These are phyloP conservation scores for Pachypanchax playfairii DNA, from an alignment of 2,113 vertebrate genomes.

Conservation along the genomic window DNA sequence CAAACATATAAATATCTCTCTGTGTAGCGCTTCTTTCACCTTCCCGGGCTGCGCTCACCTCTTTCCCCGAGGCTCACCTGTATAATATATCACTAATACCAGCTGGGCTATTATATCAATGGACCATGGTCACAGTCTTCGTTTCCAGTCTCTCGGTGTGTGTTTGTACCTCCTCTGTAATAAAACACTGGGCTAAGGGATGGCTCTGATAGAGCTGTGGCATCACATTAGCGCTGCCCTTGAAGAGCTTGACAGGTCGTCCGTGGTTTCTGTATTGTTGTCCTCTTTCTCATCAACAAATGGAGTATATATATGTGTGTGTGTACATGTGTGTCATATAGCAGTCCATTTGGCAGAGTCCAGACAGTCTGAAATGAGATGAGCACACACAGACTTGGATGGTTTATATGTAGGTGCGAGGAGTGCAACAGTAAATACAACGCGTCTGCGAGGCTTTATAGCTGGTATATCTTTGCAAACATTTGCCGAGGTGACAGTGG, in stretches of 20 bases:
- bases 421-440: conserved; percentile 45
- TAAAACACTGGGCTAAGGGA: conserved; percentile 64
- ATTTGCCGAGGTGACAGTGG: conserved; percentile 30
- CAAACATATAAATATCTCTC: conserved; percentile 37
- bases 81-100: conserved; percentile 62
- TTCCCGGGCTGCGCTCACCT: conserved; percentile 1
- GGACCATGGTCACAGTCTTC: conserved; percentile 58
- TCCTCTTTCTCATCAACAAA: conserved; percentile 67
- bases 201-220: conserved; percentile 74
- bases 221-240: conserved; percentile 72
- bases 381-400: conserved; percentile 31
- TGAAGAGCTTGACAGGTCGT: conserved; percentile 72
- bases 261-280: conserved; percentile 62
- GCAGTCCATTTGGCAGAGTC: conserved; percentile 19
- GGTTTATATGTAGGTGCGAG: conserved; percentile 53
- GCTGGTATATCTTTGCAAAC: conserved; percentile 39
- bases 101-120: conserved; percentile 64
- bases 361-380: conserved; percentile 45
- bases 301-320: conserved; percentile 25
- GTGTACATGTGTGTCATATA: conserved; percentile 9
- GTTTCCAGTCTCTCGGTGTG: conserved; percentile 45
- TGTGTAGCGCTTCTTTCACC: conserved; percentile 20
- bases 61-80: conserved; percentile 53
- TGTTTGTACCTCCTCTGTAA: conserved; percentile 64
- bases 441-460: conserved; percentile 42